Conservation (phyloP, 2,797 vertebrate genomes). For the Cryptoblepharus egeriae region DNA sequence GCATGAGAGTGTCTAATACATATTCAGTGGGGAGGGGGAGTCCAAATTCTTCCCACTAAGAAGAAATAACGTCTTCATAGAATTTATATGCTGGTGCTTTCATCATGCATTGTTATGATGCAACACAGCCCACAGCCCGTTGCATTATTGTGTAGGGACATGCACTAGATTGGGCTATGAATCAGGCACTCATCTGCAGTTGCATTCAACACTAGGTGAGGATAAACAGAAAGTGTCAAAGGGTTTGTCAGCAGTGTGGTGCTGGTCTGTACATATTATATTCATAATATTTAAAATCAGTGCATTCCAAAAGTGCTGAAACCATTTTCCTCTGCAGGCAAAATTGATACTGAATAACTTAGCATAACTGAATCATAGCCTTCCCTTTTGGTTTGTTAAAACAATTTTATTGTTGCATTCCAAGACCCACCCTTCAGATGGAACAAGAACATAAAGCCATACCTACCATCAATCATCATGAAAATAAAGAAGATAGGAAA, state of each 20-base stretch:
- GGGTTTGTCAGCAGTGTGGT: no score
- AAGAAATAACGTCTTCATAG: background rate
- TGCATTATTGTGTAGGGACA: no score
- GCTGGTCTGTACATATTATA: background rate
- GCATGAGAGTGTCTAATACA: slow-evolving; percentile 19
- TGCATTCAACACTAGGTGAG: no score
- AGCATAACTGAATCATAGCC: background rate
- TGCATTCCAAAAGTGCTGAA: slow-evolving; percentile 22
- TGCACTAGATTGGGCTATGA: no score
- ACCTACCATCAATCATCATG: slow-evolving; percentile 99
- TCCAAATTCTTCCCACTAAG: background rate
- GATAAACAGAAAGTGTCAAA: no score
- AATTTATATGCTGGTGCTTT: background rate
- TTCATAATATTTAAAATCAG: background rate
- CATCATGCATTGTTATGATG: no score
- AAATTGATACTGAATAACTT: slow-evolving; percentile 13
- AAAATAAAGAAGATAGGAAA: slow-evolving; percentile 98
- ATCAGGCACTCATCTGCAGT: no score
- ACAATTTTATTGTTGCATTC: slow-evolving; percentile 10
- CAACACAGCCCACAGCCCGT: background rate
- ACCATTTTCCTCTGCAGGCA: slow-evolving; percentile 25
- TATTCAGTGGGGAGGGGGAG: slow-evolving; percentile 30
- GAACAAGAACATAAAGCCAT: slow-evolving; percentile 31
- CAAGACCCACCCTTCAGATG: slow-evolving; percentile 23
- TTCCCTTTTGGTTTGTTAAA: slow-evolving; percentile 15